A percentile compares a stretch with the other conserved stretches of the same genome.
phyloP scores from a whole-genome alignment of 2,797 vertebrate species.

The Atherinosoma microstoma region DNA sequence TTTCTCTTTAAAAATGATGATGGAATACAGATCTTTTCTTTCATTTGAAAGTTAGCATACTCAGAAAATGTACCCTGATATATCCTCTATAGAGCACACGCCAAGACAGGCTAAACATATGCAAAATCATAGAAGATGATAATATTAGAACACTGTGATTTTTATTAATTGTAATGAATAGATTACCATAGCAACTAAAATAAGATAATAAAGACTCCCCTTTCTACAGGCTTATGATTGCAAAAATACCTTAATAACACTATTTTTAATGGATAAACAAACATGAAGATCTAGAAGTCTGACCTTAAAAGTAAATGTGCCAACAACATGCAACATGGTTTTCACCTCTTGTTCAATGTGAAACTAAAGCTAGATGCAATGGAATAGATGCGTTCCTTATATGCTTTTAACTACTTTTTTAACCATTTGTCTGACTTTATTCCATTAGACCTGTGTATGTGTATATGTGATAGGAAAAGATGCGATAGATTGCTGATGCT shows the following conservation, averaged over 20 bases:
- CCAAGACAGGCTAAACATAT: not conserved
- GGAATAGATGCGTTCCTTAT: not conserved
- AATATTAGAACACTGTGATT: not conserved
- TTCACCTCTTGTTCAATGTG: slow-evolving; percentile 1
- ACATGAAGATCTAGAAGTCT: not conserved
- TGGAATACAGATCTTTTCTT: not conserved
- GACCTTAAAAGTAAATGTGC: not conserved
- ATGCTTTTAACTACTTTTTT: not conserved
- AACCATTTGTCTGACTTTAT: not conserved
- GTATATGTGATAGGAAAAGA: slow-evolving; percentile 8
- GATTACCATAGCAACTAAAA: not conserved
- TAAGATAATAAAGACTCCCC: not conserved
- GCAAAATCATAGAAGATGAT: not conserved
- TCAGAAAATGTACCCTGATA: not conserved
- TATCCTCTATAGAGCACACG: not conserved
- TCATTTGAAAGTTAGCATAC: not conserved
- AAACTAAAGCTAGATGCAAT: not conserved
- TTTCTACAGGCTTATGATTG: not conserved
- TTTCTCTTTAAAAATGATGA: not conserved
- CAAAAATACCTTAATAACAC: not conserved
- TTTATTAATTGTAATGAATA: not conserved
- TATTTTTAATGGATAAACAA: not conserved
- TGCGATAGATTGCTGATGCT: slow-evolving; percentile 12
- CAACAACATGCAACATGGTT: not conserved
- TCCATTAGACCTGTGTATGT: not conserved